Evolutionary conservation across 2,888 invertebrate species (phyloP).

Genomic region (Leptarthrus brevirostris): DNA sequence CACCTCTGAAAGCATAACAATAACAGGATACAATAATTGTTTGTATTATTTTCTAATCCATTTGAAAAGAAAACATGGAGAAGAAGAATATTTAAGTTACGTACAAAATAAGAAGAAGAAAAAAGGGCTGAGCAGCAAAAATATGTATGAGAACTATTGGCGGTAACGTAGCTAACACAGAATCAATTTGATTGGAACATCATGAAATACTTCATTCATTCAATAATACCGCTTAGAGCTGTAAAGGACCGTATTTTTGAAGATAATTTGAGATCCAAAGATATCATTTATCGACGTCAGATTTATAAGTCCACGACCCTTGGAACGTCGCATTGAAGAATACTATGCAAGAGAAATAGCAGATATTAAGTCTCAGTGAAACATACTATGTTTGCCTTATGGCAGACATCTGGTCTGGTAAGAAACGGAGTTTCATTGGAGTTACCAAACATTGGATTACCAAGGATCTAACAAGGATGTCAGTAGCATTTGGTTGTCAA

Average conservation of each 20-base stretch:
- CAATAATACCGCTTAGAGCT: background rate
- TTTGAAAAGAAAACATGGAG: no score
- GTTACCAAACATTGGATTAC: conserved; percentile 56
- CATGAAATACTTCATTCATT: conserved; percentile 6
- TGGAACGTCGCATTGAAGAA: background rate
- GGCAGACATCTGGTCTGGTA: conserved; percentile 57
- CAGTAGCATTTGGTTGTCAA: conserved; percentile 56
- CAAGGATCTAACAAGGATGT: conserved; percentile 52
- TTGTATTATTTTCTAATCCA: no score
- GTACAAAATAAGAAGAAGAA: no score
- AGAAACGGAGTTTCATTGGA: conserved; percentile 56
- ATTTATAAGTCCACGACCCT: background rate
- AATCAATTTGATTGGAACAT: background rate
- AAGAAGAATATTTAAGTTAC: no score
- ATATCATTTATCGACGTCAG: background rate
- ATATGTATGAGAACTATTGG: no score
- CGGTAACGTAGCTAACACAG: background rate
- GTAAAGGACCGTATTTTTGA: conserved; percentile 18
- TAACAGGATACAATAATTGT: no score
- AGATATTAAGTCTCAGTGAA: conserved; percentile 18
- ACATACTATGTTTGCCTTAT: conserved; percentile 50
- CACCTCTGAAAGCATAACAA: no score
- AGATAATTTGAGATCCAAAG: background rate
- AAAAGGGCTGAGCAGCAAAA: no score
- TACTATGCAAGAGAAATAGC: background rate